Evolutionary conservation across 2,797 vertebrate species (phyloP).

Genomic region (Catostomus latipinnis): DNA sequence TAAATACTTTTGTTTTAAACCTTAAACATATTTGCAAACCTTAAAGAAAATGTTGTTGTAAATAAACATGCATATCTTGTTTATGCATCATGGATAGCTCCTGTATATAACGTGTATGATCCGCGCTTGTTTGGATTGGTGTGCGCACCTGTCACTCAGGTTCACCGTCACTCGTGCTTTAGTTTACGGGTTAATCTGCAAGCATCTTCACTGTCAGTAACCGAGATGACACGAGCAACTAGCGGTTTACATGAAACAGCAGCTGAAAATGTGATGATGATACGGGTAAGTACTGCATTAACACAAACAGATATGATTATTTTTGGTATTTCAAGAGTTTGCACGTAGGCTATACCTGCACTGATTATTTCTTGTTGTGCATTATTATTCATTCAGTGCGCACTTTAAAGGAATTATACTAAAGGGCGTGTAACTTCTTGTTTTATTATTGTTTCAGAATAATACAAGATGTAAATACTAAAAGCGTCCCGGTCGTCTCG

Average conservation of each 20-base stretch:
- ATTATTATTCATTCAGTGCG: neutral
- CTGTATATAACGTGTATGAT: neutral
- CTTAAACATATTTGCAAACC: neutral
- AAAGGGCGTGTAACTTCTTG: too few relatives aligned
- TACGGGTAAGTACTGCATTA: slow-evolving; percentile 19
- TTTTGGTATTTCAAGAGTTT: neutral
- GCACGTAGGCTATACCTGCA: neutral
- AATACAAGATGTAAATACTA: slow-evolving; percentile 54
- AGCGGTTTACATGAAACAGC: slow-evolving; percentile 37
- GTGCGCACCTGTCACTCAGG: slow-evolving; percentile 70
- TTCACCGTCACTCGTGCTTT: slow-evolving; percentile 59
- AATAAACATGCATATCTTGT: too few relatives aligned
- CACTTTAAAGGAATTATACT: neutral
- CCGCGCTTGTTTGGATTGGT: slow-evolving; percentile 57
- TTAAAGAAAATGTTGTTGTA: too few relatives aligned
- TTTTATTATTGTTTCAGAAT: neutral
- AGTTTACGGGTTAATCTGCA: slow-evolving; percentile 64
- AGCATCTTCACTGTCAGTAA: slow-evolving; percentile 64
- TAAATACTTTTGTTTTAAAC: neutral
- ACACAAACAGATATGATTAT: slow-evolving; percentile 20
- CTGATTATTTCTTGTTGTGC: neutral
- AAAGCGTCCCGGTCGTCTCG: slow-evolving; percentile 35
- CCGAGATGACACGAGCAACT: slow-evolving; percentile 55
- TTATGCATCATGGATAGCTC: too few relatives aligned
- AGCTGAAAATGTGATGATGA: slow-evolving; percentile 70